Base-by-base conservation (phyloP, 2,113 vertebrate species). In the Hemiscyllium ocellatum region DNA sequence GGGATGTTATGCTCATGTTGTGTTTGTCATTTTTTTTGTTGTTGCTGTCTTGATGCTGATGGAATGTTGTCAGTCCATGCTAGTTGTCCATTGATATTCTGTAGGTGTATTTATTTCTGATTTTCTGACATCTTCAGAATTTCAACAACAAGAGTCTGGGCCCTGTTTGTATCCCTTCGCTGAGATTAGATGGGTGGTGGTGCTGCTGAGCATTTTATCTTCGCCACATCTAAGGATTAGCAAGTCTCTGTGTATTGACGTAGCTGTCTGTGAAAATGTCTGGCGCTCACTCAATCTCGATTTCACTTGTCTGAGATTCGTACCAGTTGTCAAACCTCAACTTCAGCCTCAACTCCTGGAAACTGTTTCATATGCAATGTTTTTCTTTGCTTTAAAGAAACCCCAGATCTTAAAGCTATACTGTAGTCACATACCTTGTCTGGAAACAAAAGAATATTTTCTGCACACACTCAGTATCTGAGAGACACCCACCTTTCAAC, bases 131-230 rank as follows among this genome's bases (percentile, higher is more conserved):
- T 12, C 56, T 61, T 93, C 56, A 68, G 12, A 7, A 66, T 37
- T 66, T 19, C 42, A n/a, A 1, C 29, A 17, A 13, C 33, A 66
- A 37, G 66, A n/a, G n/a, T 3, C 29, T 91, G 56, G 52, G 87
- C 7, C 29, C 4, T 65, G 89, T 93, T 93, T 93, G 61, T 6
- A 61, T 24, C 29, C 33, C 89, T 93, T 7, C 17, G 56, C 33
- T n/a, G 61, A 66, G 61, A n/a, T 61, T n/a, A 93, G 65, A 61
- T 66, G 89, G 89, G 89, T 65, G 89, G 89, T 37, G 89, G 89
- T 93, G 56, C 89, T 37, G 89, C 66, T 93, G 22, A 68, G 89
- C 33, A 93, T 93, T 93, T 93, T 66, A 66, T 93, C 89, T 93
- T 2, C n/a, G 61, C 89, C 89, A 93, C 89, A 93, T 93, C 89